Evolutionary conservation across 2,797 vertebrate genomes (phyloP).

Genomic region (Acanthis flammea): DNA sequence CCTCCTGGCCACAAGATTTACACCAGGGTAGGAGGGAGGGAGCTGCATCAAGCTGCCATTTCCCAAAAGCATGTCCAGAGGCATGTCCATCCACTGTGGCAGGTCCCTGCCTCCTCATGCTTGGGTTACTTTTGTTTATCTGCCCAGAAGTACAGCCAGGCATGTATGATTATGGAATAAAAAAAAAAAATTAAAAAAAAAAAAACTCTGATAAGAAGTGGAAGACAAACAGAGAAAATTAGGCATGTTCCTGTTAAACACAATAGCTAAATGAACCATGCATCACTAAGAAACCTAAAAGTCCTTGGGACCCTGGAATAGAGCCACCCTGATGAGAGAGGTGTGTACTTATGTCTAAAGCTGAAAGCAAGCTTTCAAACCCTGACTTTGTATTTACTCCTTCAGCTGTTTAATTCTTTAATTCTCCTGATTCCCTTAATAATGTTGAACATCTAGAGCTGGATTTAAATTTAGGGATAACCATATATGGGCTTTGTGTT

Average conservation of each 20-base stretch:
- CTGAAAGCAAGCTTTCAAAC: neutral
- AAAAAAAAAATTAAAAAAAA: accelerated
- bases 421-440: neutral
- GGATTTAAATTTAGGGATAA: neutral
- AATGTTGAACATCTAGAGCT: neutral
- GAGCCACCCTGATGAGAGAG: neutral
- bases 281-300: neutral
- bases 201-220: accelerated
- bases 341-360: neutral
- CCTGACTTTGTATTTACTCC: neutral
- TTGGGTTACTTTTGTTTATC: neutral
- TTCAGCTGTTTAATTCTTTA: neutral
- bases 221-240: neutral
- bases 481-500: neutral
- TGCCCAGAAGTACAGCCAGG: neutral
- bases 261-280: neutral
- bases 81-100: accelerated
- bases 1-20: accelerated
- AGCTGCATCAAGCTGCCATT: neutral
- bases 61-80: neutral
- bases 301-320: neutral
- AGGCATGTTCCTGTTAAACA: neutral
- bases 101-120: neutral
- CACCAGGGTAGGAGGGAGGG: accelerated
- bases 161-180: neutral